Conservation (phyloP, 2,888 invertebrate species). For the Tenthredo scrophulariae region DNA sequence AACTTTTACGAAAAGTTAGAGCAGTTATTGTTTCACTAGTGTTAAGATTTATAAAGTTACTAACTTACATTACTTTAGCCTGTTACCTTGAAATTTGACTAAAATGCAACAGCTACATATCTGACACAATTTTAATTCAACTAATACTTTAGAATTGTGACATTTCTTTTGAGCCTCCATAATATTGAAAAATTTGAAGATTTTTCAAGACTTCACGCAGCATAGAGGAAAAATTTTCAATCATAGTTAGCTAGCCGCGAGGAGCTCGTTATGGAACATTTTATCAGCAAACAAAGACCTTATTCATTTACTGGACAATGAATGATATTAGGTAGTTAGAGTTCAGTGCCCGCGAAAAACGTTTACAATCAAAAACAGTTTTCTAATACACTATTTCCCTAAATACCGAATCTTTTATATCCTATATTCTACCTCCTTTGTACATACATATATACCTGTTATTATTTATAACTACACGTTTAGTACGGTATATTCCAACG, state of each 20-base stretch:
- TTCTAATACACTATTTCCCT: background rate
- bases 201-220: background rate
- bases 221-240: background rate
- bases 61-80: background rate
- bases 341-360: background rate
- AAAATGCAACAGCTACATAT: slow-evolving; percentile 14
- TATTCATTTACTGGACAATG: slow-evolving; percentile 9
- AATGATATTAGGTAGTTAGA: background rate
- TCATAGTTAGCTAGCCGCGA: background rate
- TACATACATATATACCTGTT: background rate
- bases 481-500: slow-evolving; percentile 42
- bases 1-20: slow-evolving; percentile 13
- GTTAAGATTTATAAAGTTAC: background rate
- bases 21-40: slow-evolving; percentile 25
- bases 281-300: slow-evolving; percentile 1
- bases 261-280: background rate
- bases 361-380: slow-evolving; percentile 34
- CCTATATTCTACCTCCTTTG: slow-evolving; percentile 27
- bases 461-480: slow-evolving; percentile 43
- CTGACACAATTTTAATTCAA: slow-evolving; percentile 5
- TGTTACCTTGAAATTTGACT: background rate
- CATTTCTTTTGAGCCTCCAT: slow-evolving; percentile 29
- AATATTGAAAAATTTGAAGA: slow-evolving; percentile 17
- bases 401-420: background rate
- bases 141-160: slow-evolving; percentile 37